Base-by-base conservation (phyloP, 2,888 invertebrate species). In the Ichneumoninae sp. region DNA sequence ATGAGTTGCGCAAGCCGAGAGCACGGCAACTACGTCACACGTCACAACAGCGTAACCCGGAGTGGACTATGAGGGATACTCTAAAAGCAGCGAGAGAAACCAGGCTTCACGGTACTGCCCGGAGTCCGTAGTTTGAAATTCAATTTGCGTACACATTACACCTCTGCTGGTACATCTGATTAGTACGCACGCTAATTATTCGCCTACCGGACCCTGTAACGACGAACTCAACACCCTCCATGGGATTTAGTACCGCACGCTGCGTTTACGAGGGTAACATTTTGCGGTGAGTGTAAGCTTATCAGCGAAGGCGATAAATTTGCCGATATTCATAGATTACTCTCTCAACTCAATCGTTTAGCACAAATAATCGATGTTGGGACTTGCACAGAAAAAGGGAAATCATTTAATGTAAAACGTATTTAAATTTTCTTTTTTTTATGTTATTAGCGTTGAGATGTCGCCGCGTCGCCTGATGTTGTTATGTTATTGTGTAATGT, bases 1-100 rank as follows among this genome's bases (percentile, higher is more conserved):
- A 91, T 90, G 87, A 87, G 87, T 91, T 91, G 88, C 87, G 88
- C 88, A 91, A 91, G 87, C 88, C 75, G 81, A 80, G 82, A 84
- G 62, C 54, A 65, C 74, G 60, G 54, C 69, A 65, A 75, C 54
- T 44, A 82, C 78, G 71, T 71, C 57, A 81, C 65, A 54, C 47
- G 80, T 76, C 44, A 72, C 68, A 69, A 69, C 78, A 19, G 68
- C 74, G 75, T 44, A 70, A 80, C 54, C 68, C 65, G 26, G 50
- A 57, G 68, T 66, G 19, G 62, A 62, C 74, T 78, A 57, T 16
- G 33, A 13, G 40, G 33, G 50, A 74, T 74, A 78, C 68, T 82
- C 72, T 26, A 7, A 54, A 72, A 68, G 10, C 57, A 77, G 40
- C 57, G 40, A 62, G 54, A 47, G 68, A 54, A 50, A 52, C 70